Evolutionary conservation across 2,888 invertebrate genomes (phyloP), one percentile per base, ranked within the genome.

Genomic region (Theretra japonica): DNA sequence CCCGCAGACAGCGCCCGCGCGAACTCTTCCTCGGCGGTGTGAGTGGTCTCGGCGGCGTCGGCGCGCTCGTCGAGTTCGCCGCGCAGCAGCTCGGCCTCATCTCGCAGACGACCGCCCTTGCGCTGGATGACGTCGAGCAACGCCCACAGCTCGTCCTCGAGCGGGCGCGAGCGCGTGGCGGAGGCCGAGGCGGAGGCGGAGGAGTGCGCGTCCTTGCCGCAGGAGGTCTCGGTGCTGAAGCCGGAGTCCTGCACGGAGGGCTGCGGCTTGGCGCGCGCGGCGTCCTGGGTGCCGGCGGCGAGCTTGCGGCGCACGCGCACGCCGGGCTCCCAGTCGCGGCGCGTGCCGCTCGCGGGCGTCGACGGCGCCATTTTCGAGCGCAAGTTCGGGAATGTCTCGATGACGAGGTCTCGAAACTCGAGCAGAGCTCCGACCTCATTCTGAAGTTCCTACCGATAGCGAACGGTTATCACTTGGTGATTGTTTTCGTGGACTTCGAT

Each of bases 391-490:
- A 98, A 98, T 87, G 98, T 97, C 96, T 98, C 98, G 96, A 98
- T 97, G 95, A 98, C 98, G 96, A 98, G 96, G 95, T 98, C 98
- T 94, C 98, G 97, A 93, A 98, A 98, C 95, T 98, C 97, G 93
- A 98, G 96, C 84, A 98, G 94, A 83, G 97, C 97, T 79, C 98
- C 97, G 95, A 98, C 98, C 95, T 98, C 98, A 97, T 98, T 97
- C 96, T 98, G 98, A 91, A 98, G 96, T 95, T 98, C 98, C 95
- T 96, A 91, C 57, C 70, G 23, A 53, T 21, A 23, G 23, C 8
- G 3, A 21, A 62, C 30, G n/a, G 8, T 30, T 25, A 48, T 25
- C 5, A 19, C 19, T 53, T 25, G 50, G 2, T n/a, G 50, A n/a
- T 41, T 41, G 41, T 41, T 1, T 41, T 41, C 41, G 41, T 11